phyloP scores from a whole-genome alignment of 2,113 vertebrate species.

The Macrotus californicus region DNA sequence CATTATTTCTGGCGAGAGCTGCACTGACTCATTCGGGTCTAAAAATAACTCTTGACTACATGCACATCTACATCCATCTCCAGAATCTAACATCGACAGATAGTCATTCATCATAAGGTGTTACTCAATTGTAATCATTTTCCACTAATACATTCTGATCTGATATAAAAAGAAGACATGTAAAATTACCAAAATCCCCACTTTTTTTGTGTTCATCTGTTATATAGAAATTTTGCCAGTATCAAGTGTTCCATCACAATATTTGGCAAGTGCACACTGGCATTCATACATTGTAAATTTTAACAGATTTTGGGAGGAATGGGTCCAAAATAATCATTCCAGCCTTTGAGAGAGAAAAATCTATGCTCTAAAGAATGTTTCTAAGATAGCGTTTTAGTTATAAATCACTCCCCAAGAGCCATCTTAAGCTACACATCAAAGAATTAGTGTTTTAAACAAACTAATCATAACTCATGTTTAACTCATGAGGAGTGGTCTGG shows the following conservation, averaged over 20 bases:
- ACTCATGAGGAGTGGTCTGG: background rate
- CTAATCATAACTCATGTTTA: background rate
- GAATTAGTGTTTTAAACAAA: slow-evolving; percentile 9
- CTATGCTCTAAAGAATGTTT: slow-evolving; percentile 50
- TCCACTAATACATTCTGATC: background rate
- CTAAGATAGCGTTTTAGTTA: slow-evolving; percentile 46
- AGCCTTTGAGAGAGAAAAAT: slow-evolving; percentile 38
- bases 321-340: slow-evolving; percentile 35
- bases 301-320: slow-evolving; percentile 34
- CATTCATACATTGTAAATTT: slow-evolving; percentile 52
- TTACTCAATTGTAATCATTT: background rate
- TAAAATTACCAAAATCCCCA: background rate
- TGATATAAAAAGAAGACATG: background rate
- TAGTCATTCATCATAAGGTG: background rate
- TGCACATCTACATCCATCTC: background rate
- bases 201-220: background rate
- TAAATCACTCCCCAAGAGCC: slow-evolving; percentile 37
- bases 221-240: background rate
- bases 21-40: slow-evolving; percentile 15
- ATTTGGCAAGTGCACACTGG: slow-evolving; percentile 52
- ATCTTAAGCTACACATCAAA: slow-evolving; percentile 18
- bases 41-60: slow-evolving; percentile 55
- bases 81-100: background rate
- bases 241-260: slow-evolving; percentile 29
- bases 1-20: slow-evolving; percentile 24